Conservation (phyloP, 2,888 invertebrate genomes). For the Philopedon plagiatum region DNA sequence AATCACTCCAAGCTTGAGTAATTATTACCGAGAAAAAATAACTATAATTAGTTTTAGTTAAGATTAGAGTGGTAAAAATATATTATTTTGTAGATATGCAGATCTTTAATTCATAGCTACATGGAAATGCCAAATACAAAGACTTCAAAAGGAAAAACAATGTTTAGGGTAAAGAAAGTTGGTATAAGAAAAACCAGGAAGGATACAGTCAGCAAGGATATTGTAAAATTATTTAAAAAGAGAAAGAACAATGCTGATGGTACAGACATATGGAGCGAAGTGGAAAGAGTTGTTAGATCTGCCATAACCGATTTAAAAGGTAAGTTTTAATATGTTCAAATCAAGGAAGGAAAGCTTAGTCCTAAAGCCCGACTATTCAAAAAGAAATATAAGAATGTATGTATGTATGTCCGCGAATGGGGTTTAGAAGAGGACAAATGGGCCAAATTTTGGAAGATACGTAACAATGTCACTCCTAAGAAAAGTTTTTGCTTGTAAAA, state of each 20-base stretch:
- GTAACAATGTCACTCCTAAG: too few relatives aligned
- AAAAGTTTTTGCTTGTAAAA: too few relatives aligned
- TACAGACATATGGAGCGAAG: constrained; percentile 15
- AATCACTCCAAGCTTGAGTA: too few relatives aligned
- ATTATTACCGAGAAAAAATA: too few relatives aligned
- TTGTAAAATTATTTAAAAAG: not conserved
- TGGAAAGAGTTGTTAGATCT: constrained; percentile 10
- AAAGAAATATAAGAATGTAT: too few relatives aligned
- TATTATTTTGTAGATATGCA: constrained; percentile 18
- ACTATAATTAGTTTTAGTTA: too few relatives aligned
- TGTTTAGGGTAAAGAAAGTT: not conserved
- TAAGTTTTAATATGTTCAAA: too few relatives aligned
- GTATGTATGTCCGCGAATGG: too few relatives aligned
- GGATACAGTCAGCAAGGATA: not conserved
- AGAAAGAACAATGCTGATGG: not conserved
- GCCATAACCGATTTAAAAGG: constrained; percentile 25
- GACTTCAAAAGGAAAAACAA: not conserved
- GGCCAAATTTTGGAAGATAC: too few relatives aligned
- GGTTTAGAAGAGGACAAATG: too few relatives aligned
- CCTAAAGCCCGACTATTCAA: too few relatives aligned
- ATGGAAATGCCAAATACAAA: not conserved
- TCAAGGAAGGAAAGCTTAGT: too few relatives aligned
- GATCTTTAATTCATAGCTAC: not conserved
- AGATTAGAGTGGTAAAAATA: not conserved
- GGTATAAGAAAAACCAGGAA: not conserved